These are phyloP conservation scores for Oreochromis spilurus DNA, from an alignment of 2,113 vertebrate genomes.

Conservation along the genomic window DNA sequence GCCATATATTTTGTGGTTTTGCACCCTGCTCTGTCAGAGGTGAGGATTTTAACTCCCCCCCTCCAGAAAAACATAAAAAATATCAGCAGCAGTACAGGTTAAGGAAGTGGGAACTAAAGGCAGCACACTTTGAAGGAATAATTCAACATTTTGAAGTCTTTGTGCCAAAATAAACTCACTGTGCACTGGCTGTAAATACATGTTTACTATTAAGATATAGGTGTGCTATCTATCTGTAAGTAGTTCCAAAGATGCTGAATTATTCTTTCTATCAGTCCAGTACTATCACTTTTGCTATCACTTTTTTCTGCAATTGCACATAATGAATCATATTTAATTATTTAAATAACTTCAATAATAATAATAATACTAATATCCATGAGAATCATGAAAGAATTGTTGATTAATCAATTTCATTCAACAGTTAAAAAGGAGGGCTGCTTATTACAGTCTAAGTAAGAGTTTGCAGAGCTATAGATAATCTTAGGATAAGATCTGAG, in stretches of 20 bases:
- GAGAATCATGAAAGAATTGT: background rate
- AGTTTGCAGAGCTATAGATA: background rate
- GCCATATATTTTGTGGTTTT: constrained; percentile 33
- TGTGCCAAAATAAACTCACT: background rate
- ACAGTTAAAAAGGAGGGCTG: background rate
- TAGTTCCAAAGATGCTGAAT: background rate
- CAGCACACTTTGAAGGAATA: background rate
- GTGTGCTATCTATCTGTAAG: background rate
- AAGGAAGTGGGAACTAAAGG: background rate
- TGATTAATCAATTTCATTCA: background rate
- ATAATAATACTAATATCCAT: background rate
- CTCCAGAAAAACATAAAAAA: background rate
- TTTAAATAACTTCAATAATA: constrained; percentile 33
- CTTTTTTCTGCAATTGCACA: constrained; percentile 15
- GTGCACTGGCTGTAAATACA: background rate
- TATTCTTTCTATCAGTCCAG: background rate
- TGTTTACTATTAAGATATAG: background rate
- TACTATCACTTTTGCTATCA: background rate
- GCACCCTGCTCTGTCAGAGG: constrained; percentile 19
- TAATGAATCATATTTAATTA: constrained; percentile 8
- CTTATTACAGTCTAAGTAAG: background rate
- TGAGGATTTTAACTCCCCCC: background rate
- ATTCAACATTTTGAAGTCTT: background rate
- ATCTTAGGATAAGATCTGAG: background rate
- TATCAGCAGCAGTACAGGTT: constrained; percentile 18